These are phyloP conservation scores for Dolichopus griseipennis DNA, from an alignment of 2,888 invertebrate species.

Conservation along the genomic window DNA sequence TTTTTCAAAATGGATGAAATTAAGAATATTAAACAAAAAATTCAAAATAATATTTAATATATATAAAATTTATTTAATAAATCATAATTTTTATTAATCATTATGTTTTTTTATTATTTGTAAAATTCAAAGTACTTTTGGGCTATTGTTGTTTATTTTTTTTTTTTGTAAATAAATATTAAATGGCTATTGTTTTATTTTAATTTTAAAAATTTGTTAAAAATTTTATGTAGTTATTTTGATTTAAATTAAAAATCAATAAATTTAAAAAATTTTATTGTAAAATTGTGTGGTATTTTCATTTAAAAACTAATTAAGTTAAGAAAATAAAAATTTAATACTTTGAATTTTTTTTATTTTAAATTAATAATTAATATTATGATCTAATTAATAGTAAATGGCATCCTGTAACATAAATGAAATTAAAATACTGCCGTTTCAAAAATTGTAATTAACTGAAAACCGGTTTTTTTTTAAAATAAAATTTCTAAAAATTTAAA, in stretches of 20 bases:
- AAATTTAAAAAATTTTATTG: no score
- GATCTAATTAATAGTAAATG: constrained; percentile 18
- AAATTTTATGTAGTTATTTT: no score
- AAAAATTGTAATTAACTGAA: constrained; percentile 28
- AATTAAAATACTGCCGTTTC: constrained; percentile 27
- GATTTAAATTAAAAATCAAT: no score
- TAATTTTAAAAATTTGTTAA: no score
- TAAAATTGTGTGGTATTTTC: no score
- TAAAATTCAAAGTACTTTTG: not conserved
- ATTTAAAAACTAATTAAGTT: no score
- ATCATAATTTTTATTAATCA: no score
- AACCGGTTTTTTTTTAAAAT: constrained; percentile 24
- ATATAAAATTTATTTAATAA: not conserved
- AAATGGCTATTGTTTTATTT: no score
- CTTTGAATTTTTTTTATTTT: no score
- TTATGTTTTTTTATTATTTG: no score
- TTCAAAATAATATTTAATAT: not conserved
- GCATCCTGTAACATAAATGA: constrained; percentile 33
- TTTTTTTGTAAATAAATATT: not conserved
- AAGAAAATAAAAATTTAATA: no score
- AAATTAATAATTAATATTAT: constrained; percentile 6
- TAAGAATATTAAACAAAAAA: not conserved
- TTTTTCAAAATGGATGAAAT: not conserved
- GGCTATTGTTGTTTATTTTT: constrained; percentile 8
- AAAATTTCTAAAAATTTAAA: not conserved